A percentile compares a stretch with the other conserved stretches of the same genome.
Conservation (phyloP, 2,113 vertebrate species). For the Protomyctophum bolini region DNA sequence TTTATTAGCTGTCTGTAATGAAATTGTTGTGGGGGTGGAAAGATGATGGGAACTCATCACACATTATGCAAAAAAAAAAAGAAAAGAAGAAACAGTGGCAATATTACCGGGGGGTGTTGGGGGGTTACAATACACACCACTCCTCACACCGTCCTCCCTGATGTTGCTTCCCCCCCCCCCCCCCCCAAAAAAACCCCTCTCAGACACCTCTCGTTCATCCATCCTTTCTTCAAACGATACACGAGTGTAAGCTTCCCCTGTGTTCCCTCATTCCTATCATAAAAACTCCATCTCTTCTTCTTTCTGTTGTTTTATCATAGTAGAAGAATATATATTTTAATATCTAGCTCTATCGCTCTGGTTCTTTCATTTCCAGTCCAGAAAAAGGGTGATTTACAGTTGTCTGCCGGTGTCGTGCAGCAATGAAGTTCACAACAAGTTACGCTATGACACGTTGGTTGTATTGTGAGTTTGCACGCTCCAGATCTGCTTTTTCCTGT, state of each 20-base stretch:
- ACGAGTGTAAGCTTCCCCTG: slow-evolving; percentile 8
- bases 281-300: slow-evolving; percentile 7
- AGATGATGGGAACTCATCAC: slow-evolving; percentile 83
- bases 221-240: slow-evolving; percentile 22
- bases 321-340: slow-evolving; percentile 1
- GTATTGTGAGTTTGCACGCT: too few species aligned
- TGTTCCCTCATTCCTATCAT: slow-evolving; percentile 35
- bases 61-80: slow-evolving; percentile 86
- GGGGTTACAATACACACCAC: slow-evolving; percentile 11
- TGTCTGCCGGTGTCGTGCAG: too few species aligned
- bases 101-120: slow-evolving; percentile 62
- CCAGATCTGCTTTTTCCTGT: too few species aligned
- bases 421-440: too few species aligned
- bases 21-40: slow-evolving; percentile 86
- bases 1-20: slow-evolving; percentile 94
- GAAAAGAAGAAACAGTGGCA: slow-evolving; percentile 65
- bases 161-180: slow-evolving; percentile 7
- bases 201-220: slow-evolving; percentile 16
- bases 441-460: too few species aligned
- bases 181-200: slow-evolving; percentile 32
- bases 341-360: neutral
- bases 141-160: slow-evolving; percentile 20
- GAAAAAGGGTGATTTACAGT: too few species aligned
- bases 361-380: slow-evolving; percentile 22
- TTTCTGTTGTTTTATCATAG: slow-evolving; percentile 13